Conservation (phyloP, 2,888 invertebrate species). For the Oscheius myriophilus region DNA sequence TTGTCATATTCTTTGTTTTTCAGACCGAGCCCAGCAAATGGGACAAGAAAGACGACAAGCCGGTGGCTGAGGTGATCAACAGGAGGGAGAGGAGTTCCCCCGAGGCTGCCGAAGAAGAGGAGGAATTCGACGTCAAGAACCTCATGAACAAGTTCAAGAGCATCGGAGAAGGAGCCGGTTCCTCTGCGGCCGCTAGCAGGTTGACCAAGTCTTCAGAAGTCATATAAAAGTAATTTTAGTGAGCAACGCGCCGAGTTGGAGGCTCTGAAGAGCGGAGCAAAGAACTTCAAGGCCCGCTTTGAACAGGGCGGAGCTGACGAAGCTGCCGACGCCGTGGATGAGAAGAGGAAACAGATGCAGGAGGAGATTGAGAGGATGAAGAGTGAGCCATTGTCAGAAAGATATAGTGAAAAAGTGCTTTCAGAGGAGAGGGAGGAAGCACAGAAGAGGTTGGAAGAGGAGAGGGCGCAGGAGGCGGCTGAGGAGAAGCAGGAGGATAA, state of each 20-base stretch:
- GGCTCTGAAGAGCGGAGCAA: constrained; percentile 54
- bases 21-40: constrained; percentile 62
- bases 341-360: constrained; percentile 70
- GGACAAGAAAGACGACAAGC: constrained; percentile 64
- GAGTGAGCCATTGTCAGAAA: constrained; percentile 49
- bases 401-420: constrained; percentile 29
- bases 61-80: constrained; percentile 66
- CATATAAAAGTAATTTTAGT: constrained; percentile 2
- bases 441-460: constrained; percentile 62
- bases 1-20: too few relatives aligned
- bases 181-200: constrained; percentile 14
- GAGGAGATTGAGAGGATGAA: constrained; percentile 70
- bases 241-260: constrained; percentile 53
- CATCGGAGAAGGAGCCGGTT: constrained; percentile 54
- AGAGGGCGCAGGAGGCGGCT: constrained; percentile 52
- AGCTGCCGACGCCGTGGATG: constrained; percentile 70
- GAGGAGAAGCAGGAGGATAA: constrained; percentile 39
- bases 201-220: constrained; percentile 1
- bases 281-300: constrained; percentile 69
- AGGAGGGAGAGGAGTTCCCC: constrained; percentile 36
- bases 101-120: constrained; percentile 58
- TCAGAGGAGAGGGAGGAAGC: constrained; percentile 65
- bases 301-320: constrained; percentile 70
- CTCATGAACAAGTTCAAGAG: constrained; percentile 71
- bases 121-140: constrained; percentile 69